Base-by-base conservation (phyloP, 2,888 invertebrate genomes). In the Coenonympha glycerion region DNA sequence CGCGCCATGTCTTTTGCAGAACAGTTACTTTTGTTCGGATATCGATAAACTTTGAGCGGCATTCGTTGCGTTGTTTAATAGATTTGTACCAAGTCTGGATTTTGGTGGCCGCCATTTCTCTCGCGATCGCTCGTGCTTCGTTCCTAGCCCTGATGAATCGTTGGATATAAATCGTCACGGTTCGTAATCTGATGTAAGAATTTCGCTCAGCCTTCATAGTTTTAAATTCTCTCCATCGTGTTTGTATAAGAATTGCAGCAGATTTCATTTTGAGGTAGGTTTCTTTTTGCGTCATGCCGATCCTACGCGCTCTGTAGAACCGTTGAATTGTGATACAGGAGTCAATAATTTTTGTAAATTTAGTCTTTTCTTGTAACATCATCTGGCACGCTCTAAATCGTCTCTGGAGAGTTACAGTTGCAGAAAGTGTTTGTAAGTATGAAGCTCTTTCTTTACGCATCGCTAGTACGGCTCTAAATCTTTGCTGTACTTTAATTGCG, bases 301-400 rank as follows among this genome's bases (percentile, higher is more conserved):
- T 21, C 6, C 56, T 6, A 47, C 65, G 66, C 1, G 77, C 73
- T 55, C 65, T 73, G 36, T 76, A 89, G 31, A 55, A 54, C 42
- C 61, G 69, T 66, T 91, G 90, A 53, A 90, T 79, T 13, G 65
- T 59, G 9, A 76, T 49, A 37, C 71, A 73, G 1, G 88, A 78
- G 19, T 66, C 66, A 56, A 74, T 69, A n/a, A 72, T 63, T 16
- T 63, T 57, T 11, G 69, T 51, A 59, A 80, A 90, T 19, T 66
- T 59, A 2, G 68, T 56, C 42, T 78, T 75, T 30, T 79, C 69
- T 55, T 62, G 62, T 52, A 72, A 69, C 75, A 82, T 79, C 1
- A 71, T 56, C 18, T 73, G 58, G 31, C 65, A 64, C 8, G 81
- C 77, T 66, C 76, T 81, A 62, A 76, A 90, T 66, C 71, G 75